Conservation (phyloP, 2,888 invertebrate genomes). For the Papilio demoleus region DNA sequence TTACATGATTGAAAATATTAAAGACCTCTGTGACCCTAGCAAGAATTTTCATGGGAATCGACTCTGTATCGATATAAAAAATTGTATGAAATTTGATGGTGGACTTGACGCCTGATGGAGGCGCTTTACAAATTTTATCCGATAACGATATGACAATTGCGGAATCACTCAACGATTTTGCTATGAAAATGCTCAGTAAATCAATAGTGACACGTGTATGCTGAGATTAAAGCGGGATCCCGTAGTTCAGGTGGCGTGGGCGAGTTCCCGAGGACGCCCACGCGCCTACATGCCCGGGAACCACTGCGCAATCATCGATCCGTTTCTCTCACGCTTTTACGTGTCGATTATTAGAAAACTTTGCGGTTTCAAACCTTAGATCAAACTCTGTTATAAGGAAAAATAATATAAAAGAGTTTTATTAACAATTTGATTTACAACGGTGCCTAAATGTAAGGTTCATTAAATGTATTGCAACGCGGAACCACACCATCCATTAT, state of each 20-base stretch:
- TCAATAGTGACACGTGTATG: conserved; percentile 7
- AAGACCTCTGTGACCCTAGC: too few species aligned
- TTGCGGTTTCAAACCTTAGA: too few species aligned
- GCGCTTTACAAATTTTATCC: too few species aligned
- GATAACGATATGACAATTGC: too few species aligned
- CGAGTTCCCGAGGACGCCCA: conserved; percentile 27
- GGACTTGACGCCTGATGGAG: too few species aligned
- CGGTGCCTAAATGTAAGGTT: neutral
- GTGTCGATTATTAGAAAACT: conserved; percentile 2
- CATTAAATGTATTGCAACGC: neutral
- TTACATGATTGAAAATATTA: too few species aligned
- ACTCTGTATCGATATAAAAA: too few species aligned
- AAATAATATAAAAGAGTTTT: too few species aligned
- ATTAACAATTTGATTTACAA: neutral
- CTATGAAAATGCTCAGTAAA: neutral
- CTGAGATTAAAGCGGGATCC: conserved; percentile 1
- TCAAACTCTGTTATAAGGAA: too few species aligned
- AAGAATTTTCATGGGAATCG: too few species aligned
- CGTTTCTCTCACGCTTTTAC: neutral
- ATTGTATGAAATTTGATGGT: too few species aligned
- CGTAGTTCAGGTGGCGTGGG: conserved; percentile 21
- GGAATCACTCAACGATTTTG: neutral
- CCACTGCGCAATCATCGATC: neutral
- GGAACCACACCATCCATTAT: neutral
- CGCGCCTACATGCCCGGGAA: conserved; percentile 13